Evolutionary conservation across 2,888 invertebrate species (phyloP).

Genomic region (Omphaloscelis lunosa): DNA sequence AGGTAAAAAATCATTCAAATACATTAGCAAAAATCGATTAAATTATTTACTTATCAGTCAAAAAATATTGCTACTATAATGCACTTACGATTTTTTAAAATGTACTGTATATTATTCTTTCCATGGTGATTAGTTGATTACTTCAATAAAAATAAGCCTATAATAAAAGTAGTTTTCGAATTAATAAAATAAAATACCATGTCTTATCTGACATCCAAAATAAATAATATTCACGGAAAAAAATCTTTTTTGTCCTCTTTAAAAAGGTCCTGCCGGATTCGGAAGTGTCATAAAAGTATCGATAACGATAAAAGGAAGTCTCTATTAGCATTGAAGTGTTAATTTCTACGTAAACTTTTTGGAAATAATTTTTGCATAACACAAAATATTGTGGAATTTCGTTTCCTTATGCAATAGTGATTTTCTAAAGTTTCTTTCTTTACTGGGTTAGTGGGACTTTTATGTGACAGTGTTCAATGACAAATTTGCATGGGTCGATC

Average conservation of each 20-base stretch:
- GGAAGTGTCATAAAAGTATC: slow-evolving; percentile 59
- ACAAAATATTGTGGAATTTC: slow-evolving; percentile 1
- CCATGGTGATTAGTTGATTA: too few relatives aligned
- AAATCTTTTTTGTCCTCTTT: background rate
- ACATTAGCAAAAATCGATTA: background rate
- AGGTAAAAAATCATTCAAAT: background rate
- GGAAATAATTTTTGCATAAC: slow-evolving; percentile 10
- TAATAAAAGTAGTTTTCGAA: background rate
- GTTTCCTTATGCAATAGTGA: background rate
- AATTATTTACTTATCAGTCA: background rate
- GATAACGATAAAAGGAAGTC: slow-evolving; percentile 57
- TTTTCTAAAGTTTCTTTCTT: background rate
- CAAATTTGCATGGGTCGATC: background rate
- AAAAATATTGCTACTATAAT: background rate
- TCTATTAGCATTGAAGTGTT: slow-evolving; percentile 53
- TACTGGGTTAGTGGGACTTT: slow-evolving; percentile 21
- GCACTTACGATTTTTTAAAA: too few relatives aligned
- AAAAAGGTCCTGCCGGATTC: slow-evolving; percentile 53
- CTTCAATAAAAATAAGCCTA: background rate
- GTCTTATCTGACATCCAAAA: background rate
- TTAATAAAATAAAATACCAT: background rate
- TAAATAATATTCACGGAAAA: background rate
- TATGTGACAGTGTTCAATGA: background rate
- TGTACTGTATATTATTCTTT: background rate
- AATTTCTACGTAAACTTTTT: slow-evolving; percentile 53